phyloP scores from a whole-genome alignment of 2,113 vertebrate genomes.

The Chloropsis cyanopogon region DNA sequence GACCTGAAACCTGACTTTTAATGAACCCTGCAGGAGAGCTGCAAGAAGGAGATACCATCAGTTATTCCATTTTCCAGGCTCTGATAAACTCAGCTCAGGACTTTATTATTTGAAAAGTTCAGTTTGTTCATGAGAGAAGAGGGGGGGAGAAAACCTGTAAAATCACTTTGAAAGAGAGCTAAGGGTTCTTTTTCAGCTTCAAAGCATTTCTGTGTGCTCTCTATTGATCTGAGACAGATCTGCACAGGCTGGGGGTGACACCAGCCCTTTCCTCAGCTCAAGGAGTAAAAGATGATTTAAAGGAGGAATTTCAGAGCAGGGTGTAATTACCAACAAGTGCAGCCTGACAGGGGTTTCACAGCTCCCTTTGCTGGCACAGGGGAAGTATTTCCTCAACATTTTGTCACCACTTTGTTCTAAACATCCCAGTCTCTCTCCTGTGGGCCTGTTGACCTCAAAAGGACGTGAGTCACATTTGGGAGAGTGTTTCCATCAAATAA shows the following conservation, averaged over 20 bases:
- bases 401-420: not conserved
- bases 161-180: not conserved
- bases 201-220: not conserved
- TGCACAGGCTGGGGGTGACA: not conserved
- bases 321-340: not conserved
- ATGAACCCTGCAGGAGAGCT: not conserved
- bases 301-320: not conserved
- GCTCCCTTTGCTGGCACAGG: not conserved
- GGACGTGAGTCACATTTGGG: not conserved
- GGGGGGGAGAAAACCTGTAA: not conserved
- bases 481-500: not conserved
- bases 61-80: not conserved
- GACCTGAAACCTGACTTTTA: not conserved
- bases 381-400: not conserved
- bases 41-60: not conserved
- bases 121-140: not conserved
- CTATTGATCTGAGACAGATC: not conserved
- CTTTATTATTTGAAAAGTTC: not conserved
- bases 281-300: not conserved
- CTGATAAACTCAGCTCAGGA: not conserved
- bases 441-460: not conserved
- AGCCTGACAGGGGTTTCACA: not conserved
- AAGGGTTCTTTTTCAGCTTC: constrained; percentile 1
- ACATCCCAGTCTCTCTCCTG: not conserved
- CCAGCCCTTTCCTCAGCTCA: not conserved